These are phyloP conservation scores for Salticus scenicus DNA, from an alignment of 2,888 invertebrate species.

Conservation along the genomic window DNA sequence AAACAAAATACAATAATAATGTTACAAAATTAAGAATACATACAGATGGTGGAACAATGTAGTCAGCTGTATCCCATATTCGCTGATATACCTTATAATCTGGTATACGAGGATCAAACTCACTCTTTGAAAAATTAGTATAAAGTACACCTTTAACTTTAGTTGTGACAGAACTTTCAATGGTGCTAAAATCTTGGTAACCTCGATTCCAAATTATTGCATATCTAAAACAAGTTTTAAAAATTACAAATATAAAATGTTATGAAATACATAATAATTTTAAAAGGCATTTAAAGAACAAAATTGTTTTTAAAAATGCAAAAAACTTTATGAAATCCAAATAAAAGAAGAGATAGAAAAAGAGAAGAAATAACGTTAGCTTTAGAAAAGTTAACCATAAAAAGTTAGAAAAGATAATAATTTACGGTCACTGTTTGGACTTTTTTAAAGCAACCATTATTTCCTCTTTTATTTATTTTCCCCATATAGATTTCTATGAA, in stretches of 20 bases:
- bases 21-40: too few relatives aligned
- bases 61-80: constrained; percentile 78
- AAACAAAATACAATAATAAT: neutral
- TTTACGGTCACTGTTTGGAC: too few relatives aligned
- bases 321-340: neutral
- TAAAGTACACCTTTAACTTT: constrained; percentile 78
- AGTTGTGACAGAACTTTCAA: constrained; percentile 76
- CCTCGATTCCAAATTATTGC: constrained; percentile 78
- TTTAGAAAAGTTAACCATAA: too few relatives aligned
- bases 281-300: neutral
- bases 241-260: neutral
- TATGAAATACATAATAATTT: neutral
- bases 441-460: too few relatives aligned
- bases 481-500: too few relatives aligned
- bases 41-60: constrained; percentile 78
- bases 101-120: constrained; percentile 68
- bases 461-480: too few relatives aligned
- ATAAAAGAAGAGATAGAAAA: neutral
- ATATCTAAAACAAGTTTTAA: constrained; percentile 75
- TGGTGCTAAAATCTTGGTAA: constrained; percentile 77
- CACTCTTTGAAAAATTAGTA: constrained; percentile 73
- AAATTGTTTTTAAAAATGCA: neutral
- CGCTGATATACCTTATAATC: constrained; percentile 72
- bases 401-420: too few relatives aligned
- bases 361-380: neutral